phyloP scores from a whole-genome alignment of 1,140 invertebrate genomes.

The Tetramorium alpestre region DNA sequence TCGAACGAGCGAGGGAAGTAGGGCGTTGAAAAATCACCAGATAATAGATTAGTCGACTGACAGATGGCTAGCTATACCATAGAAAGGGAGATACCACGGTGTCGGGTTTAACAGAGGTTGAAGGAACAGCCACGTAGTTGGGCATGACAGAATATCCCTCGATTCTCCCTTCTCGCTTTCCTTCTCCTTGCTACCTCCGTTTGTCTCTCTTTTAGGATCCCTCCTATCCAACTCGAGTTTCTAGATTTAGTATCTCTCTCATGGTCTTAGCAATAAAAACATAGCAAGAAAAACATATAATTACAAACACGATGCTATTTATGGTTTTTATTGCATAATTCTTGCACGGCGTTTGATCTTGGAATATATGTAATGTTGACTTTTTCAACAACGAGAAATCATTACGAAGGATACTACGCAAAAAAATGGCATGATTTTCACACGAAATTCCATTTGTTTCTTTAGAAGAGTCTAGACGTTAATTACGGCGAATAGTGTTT shows the following conservation, averaged over 20 bases:
- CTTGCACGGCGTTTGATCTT: slow-evolving; percentile 1
- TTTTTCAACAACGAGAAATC: background rate
- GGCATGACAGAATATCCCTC: slow-evolving; percentile 28
- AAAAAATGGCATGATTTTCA: background rate
- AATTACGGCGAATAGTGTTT: background rate
- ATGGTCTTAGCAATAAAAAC: background rate
- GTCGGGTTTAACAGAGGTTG: slow-evolving; percentile 46
- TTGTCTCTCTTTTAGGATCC: background rate
- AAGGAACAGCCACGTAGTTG: slow-evolving; percentile 16
- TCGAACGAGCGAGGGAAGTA: slow-evolving; percentile 18
- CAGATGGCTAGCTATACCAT: slow-evolving; percentile 60
- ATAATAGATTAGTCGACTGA: slow-evolving; percentile 69
- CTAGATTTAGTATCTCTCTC: slow-evolving; percentile 40
- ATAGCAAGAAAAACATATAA: slow-evolving; percentile 30
- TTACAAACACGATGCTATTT: slow-evolving; percentile 35
- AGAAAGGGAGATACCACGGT: slow-evolving; percentile 51
- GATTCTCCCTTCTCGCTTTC: background rate
- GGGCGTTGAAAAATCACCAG: slow-evolving; percentile 65
- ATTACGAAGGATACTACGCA: background rate
- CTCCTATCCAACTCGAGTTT: slow-evolving; percentile 24
- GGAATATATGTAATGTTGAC: background rate
- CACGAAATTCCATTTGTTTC: background rate
- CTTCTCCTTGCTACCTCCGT: background rate
- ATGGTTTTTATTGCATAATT: slow-evolving; percentile 34
- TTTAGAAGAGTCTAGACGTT: background rate